Conservation (phyloP, 64 coral and sea anemone species). For the Montipora sp. region DNA sequence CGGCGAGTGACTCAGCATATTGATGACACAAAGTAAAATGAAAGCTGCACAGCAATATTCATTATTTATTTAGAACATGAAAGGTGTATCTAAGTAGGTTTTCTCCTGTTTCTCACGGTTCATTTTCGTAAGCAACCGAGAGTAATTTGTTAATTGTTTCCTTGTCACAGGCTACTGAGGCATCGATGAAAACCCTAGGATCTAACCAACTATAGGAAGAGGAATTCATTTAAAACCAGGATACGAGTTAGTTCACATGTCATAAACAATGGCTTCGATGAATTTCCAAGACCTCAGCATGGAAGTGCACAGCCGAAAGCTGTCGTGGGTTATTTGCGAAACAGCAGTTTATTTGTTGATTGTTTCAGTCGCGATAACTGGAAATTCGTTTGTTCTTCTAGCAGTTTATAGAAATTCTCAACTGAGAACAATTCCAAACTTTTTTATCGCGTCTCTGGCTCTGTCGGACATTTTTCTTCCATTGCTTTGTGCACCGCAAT, state of each 20-base stretch:
- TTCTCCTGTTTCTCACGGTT: too few relatives aligned
- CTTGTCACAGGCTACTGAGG: too few relatives aligned
- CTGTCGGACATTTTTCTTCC: conserved; percentile 54
- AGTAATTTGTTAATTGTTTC: too few relatives aligned
- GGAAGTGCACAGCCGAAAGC: neutral
- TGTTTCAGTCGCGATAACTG: conserved; percentile 15
- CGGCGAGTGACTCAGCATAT: too few relatives aligned
- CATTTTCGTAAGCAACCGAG: too few relatives aligned
- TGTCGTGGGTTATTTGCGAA: neutral
- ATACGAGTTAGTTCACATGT: neutral
- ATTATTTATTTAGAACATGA: too few relatives aligned
- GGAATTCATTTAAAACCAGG: neutral
- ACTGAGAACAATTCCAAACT: conserved; percentile 55
- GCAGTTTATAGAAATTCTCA: conserved; percentile 38
- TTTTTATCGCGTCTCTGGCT: conserved; percentile 44
- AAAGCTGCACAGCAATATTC: too few relatives aligned
- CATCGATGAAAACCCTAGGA: too few relatives aligned
- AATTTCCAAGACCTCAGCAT: neutral
- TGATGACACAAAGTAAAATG: too few relatives aligned
- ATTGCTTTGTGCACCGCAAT: conserved; percentile 19
- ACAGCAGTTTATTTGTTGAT: neutral
- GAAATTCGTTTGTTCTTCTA: conserved; percentile 38
- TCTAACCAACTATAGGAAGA: too few relatives aligned
- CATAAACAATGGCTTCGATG: neutral
- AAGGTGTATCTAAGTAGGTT: too few relatives aligned